A percentile compares a stretch with the other conserved stretches of the same genome.
phyloP scores from a whole-genome alignment of 2,113 vertebrate species.

The Cardinalis cardinalis region DNA sequence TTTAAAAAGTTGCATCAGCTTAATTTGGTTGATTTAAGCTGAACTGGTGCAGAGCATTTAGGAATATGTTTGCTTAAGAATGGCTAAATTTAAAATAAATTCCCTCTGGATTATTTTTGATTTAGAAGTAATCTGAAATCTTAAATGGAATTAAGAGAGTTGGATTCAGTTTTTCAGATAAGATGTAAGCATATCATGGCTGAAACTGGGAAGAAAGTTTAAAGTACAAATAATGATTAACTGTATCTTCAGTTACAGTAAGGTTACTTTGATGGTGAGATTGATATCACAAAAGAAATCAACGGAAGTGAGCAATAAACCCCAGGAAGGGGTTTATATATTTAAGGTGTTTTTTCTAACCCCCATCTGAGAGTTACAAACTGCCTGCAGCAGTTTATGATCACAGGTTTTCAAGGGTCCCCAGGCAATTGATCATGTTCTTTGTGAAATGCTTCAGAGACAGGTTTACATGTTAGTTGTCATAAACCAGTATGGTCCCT shows the following conservation, averaged over 20 bases:
- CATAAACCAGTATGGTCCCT: neutral
- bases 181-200: accelerated
- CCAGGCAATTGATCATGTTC: neutral
- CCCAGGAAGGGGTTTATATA: neutral
- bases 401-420: neutral
- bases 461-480: neutral
- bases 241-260: neutral
- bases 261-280: neutral
- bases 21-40: neutral
- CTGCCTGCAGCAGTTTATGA: neutral
- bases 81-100: neutral
- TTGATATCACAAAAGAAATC: neutral
- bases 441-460: neutral
- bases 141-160: neutral
- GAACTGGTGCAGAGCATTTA: neutral
- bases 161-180: neutral
- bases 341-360: neutral
- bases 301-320: neutral
- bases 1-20: neutral
- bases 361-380: neutral
- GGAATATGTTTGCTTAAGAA: neutral
- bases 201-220: neutral
- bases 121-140: neutral
- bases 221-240: neutral
- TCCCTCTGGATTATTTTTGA: neutral